These are phyloP conservation scores for Aphyosemion australe DNA, from an alignment of 2,113 vertebrate genomes.

Conservation along the genomic window DNA sequence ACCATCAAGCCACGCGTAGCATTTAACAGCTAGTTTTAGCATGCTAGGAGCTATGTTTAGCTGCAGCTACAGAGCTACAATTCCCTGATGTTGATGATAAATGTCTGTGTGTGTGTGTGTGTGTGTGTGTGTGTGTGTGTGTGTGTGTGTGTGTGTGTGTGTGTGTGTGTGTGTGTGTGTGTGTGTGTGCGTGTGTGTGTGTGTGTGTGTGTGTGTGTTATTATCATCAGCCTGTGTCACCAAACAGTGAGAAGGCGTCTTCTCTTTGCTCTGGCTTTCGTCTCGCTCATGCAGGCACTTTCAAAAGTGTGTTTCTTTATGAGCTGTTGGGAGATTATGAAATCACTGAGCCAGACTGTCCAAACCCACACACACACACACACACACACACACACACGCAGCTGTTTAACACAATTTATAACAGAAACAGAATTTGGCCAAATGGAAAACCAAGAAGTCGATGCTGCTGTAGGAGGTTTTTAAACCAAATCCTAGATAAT, in stretches of 20 bases:
- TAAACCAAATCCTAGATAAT: no score
- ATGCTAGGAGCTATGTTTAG: no score
- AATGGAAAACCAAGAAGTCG: no score
- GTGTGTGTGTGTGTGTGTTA: neutral
- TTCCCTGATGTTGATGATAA: no score
- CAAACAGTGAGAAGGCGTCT: conserved; percentile 4
- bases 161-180: neutral
- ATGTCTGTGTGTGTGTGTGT: neutral
- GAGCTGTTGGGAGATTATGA: conserved; percentile 1
- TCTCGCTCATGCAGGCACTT: neutral
- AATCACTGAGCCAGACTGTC: neutral
- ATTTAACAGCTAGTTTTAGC: no score
- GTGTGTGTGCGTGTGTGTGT: neutral
- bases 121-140: neutral
- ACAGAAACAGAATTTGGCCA: neutral
- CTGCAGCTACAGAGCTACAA: no score
- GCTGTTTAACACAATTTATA: neutral
- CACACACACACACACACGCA: conserved; percentile 18
- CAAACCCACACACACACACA: neutral
- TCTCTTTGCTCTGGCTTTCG: conserved; percentile 23
- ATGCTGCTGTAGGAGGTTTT: no score
- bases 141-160: neutral
- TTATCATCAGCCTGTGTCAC: neutral
- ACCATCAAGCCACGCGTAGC: no score
- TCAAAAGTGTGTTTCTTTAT: neutral